phyloP scores from a whole-genome alignment of 1,140 invertebrate species.

The Chelonus insularis region DNA sequence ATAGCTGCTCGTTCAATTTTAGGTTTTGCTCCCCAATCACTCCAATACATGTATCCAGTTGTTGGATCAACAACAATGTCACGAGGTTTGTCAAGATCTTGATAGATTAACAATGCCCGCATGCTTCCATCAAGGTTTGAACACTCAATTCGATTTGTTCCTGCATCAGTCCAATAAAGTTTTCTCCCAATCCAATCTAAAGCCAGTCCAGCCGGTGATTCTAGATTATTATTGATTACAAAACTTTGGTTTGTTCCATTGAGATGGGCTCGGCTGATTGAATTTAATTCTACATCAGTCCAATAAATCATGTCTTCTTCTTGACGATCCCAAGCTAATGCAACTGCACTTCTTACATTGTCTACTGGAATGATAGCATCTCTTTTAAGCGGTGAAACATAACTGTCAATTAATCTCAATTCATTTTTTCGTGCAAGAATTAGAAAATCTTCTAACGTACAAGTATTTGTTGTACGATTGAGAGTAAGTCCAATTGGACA shows the following conservation, averaged over 20 bases:
- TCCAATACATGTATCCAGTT: slow-evolving; percentile 85
- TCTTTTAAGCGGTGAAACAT: too few relatives aligned
- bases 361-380: slow-evolving; percentile 79
- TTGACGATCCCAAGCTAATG: slow-evolving; percentile 82
- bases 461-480: slow-evolving; percentile 70
- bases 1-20: slow-evolving; percentile 85
- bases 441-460: slow-evolving; percentile 76
- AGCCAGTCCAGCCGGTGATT: slow-evolving; percentile 75
- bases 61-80: slow-evolving; percentile 80
- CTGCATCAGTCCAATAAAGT: slow-evolving; percentile 87
- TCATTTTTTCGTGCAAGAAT: slow-evolving; percentile 83
- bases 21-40: slow-evolving; percentile 81
- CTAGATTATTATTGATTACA: slow-evolving; percentile 71
- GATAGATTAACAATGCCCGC: slow-evolving; percentile 76
- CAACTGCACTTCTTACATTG: slow-evolving; percentile 79
- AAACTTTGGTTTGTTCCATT: slow-evolving; percentile 75
- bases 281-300: slow-evolving; percentile 83
- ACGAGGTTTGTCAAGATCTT: slow-evolving; percentile 78
- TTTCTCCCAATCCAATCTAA: slow-evolving; percentile 86
- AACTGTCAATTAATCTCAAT: too few relatives aligned
- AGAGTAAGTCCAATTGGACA: slow-evolving; percentile 85
- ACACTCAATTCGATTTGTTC: slow-evolving; percentile 80
- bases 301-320: slow-evolving; percentile 81
- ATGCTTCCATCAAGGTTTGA: slow-evolving; percentile 76
- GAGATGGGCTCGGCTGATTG: slow-evolving; percentile 76